Conservation (phyloP, 1,140 invertebrate genomes). For the Saccostrea cuccullata region DNA sequence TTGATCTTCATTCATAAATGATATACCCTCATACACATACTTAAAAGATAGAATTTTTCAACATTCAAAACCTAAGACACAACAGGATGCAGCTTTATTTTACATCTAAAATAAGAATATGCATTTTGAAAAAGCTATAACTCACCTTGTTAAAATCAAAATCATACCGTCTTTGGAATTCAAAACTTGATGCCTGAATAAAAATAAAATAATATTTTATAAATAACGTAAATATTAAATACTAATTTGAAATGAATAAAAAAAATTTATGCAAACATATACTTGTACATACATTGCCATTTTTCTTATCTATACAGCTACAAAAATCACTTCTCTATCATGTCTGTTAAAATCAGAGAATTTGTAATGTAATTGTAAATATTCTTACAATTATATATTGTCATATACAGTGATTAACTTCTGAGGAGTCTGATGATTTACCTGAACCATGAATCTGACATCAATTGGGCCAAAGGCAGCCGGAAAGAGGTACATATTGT, state of each 20-base stretch:
- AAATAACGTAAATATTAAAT: background rate
- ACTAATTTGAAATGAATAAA: background rate
- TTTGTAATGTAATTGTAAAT: background rate
- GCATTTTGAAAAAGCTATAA: constrained; percentile 7
- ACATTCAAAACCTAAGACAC: background rate
- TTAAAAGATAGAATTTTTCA: constrained; percentile 75
- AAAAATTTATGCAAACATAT: too few species aligned
- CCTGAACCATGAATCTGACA: constrained; percentile 82
- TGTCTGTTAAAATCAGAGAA: too few species aligned
- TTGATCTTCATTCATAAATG: constrained; percentile 83
- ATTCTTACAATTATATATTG: background rate
- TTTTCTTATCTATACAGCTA: too few species aligned
- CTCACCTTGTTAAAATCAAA: constrained; percentile 89
- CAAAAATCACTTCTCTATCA: too few species aligned
- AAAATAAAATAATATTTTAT: background rate
- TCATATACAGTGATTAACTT: too few species aligned
- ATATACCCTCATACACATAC: constrained; percentile 85
- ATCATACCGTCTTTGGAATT: constrained; percentile 83
- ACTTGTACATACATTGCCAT: too few species aligned
- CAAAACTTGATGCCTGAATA: constrained; percentile 81
- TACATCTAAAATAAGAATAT: background rate
- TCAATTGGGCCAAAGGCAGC: constrained; percentile 82
- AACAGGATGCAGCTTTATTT: too few species aligned
- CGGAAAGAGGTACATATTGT: constrained; percentile 86
- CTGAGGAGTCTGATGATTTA: constrained; percentile 38